Conservation (phyloP, 2,113 vertebrate species). For the Plecturocebus donacophilus region DNA sequence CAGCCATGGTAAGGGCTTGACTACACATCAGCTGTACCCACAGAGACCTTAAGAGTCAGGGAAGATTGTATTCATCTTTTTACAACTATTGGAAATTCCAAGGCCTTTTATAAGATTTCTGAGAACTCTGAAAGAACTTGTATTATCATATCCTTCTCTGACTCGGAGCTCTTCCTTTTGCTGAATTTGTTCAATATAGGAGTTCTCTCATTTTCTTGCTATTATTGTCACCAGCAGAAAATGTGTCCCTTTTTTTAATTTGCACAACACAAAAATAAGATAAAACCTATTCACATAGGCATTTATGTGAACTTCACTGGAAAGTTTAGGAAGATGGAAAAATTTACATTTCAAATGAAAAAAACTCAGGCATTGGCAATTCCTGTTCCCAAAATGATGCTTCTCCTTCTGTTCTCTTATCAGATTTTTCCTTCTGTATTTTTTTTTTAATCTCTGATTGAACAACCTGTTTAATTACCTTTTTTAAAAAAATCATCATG, state of each 20-base stretch:
- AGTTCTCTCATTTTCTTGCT: not conserved
- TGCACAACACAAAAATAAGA: constrained; percentile 24
- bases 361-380: not conserved
- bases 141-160: not conserved
- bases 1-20: not conserved
- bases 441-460: not conserved
- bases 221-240: not conserved
- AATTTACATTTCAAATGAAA: constrained; percentile 33
- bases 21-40: not conserved
- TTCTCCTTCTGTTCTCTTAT: not conserved
- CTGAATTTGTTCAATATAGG: not conserved
- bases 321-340: not conserved
- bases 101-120: not conserved
- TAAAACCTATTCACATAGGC: not conserved
- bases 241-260: not conserved
- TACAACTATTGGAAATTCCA: not conserved
- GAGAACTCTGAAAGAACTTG: not conserved
- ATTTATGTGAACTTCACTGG: not conserved
- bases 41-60: not conserved
- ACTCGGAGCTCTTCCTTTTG: not conserved
- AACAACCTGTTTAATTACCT: not conserved
- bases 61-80: not conserved
- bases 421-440: not conserved
- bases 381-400: not conserved
- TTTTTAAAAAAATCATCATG: not conserved